Evolutionary conservation across 2,113 vertebrate species (phyloP), one percentile per base, ranked within the genome.

Genomic region (Opisthocomus hoazin): DNA sequence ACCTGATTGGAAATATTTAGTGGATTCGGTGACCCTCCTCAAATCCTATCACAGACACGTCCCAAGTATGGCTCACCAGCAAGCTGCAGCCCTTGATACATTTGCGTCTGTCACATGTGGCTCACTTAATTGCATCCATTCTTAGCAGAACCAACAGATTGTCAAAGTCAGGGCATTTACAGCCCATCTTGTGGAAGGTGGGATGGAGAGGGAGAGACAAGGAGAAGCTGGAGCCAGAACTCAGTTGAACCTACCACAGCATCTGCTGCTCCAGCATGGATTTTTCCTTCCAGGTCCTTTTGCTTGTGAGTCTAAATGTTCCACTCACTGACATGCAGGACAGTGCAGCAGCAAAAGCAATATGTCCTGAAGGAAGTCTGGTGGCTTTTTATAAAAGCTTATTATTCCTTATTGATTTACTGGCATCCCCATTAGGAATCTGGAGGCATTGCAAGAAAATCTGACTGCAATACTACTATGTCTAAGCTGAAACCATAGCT

Each of bases 101-200:
- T 64, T 60, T 71, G 14, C 34, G 21, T 5, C 5, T 11, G 43
- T 79, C 57, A 46, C 9, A 32, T 6, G 18, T 3, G 18, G 43
- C 34, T 87, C 2, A 0, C 30, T 66, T 88, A 69, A 57, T 22
- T 8, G 6, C 24, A 57, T 37, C 34, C 54, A 43, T 48, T 61
- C 32, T 68, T 5, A 6, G 23, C 63, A 89, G 53, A 71, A 54
- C 12, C 36, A 68, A 51, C 3, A 48, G 65, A 66, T 9, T 78
- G 27, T 41, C 46, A 46, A 5, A 14, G 18, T 77, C 43, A 37
- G 13, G 69, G 51, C 22, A 57, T 39, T 54, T 43, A 51, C 24
- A 37, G 39, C 20, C 34, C 2, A 0, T 39, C 45, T 92, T 26
- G 1, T 2, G 1, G 4, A 2, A 43, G 18, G 4, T 30, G 21